Evolutionary conservation across 2,113 vertebrate genomes (phyloP).

Genomic region (Platycercus adscitus): DNA sequence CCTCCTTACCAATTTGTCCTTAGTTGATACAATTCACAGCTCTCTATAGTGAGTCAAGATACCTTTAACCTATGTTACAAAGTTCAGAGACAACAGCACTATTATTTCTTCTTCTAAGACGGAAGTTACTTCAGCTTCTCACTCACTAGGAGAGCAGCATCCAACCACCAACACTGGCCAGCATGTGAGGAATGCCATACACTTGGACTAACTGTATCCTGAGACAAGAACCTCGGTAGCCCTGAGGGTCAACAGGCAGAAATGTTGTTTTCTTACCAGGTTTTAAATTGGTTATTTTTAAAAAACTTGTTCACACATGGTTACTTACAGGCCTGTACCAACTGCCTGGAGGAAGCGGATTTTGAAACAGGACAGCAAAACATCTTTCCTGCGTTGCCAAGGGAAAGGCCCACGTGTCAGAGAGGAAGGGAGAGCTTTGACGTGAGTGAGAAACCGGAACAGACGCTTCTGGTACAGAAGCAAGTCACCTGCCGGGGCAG

Average conservation of each 20-base stretch:
- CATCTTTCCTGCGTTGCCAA: not conserved
- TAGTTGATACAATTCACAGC: not conserved
- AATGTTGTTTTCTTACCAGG: not conserved
- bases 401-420: too few species aligned
- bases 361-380: not conserved
- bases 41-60: not conserved
- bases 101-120: not conserved
- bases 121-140: not conserved
- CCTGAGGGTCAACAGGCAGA: not conserved
- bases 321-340: not conserved
- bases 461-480: not conserved
- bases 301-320: not conserved
- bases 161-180: accelerated
- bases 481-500: not conserved
- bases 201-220: not conserved
- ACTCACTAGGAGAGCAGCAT: not conserved
- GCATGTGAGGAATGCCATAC: accelerated
- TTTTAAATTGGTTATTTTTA: not conserved
- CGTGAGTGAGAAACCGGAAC: not conserved
- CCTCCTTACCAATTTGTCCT: not conserved
- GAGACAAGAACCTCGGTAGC: not conserved
- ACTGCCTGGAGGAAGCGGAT: not conserved
- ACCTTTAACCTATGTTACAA: not conserved
- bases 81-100: not conserved
- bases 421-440: not conserved